Evolutionary conservation across 2,888 invertebrate genomes (phyloP).

Genomic region (Beris morrisii): DNA sequence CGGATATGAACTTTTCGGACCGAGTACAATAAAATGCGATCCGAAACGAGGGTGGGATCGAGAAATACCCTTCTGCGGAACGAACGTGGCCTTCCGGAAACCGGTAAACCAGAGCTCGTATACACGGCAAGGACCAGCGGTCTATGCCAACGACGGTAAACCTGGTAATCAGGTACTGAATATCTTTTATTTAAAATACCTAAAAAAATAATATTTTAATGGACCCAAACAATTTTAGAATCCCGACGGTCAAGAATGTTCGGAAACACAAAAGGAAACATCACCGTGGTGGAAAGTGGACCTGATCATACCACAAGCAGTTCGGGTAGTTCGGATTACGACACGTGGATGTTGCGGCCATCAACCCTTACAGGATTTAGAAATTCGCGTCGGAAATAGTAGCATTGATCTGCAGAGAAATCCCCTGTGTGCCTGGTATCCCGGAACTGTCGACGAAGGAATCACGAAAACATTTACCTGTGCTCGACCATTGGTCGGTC

Average conservation of each 20-base stretch:
- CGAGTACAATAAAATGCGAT: constrained; percentile 70
- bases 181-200: neutral
- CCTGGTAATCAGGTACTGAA: constrained; percentile 61
- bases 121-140: constrained; percentile 78
- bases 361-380: constrained; percentile 84
- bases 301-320: constrained; percentile 77
- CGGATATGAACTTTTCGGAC: constrained; percentile 86
- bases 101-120: constrained; percentile 91
- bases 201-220: neutral
- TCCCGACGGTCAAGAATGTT: constrained; percentile 85
- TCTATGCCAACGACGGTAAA: constrained; percentile 87
- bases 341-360: constrained; percentile 72
- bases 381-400: constrained; percentile 89
- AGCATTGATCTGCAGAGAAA: constrained; percentile 84
- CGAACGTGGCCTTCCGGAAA: constrained; percentile 81
- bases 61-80: constrained; percentile 85
- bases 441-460: constrained; percentile 91
- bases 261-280: constrained; percentile 85
- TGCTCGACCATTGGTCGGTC: constrained; percentile 80
- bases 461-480: constrained; percentile 87
- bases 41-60: constrained; percentile 75
- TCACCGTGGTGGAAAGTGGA: constrained; percentile 95
- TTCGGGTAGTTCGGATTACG: constrained; percentile 83
- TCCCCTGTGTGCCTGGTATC: constrained; percentile 91
- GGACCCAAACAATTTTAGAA: constrained; percentile 59